Percentiles rank a stretch among this genome's conserved stretches.
phyloP scores from a whole-genome alignment of 2,113 vertebrate genomes.

The Sinocyclocheilus grahami region DNA sequence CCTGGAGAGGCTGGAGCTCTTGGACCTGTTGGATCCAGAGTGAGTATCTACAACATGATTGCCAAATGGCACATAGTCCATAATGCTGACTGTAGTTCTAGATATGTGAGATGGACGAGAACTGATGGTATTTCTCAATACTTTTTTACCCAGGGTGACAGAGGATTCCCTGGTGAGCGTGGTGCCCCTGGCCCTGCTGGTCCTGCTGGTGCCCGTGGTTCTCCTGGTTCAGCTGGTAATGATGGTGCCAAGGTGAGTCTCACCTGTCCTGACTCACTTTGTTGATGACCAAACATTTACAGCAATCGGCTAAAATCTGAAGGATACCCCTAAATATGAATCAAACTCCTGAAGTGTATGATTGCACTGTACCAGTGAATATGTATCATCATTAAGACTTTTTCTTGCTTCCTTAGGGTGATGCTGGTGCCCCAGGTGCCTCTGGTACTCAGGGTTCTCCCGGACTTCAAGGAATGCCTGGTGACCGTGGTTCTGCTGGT shows the following conservation, averaged over 20 bases:
- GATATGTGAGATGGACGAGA: background rate
- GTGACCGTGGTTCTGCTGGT: slow-evolving; percentile 91
- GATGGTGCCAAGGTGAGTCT: slow-evolving; percentile 95
- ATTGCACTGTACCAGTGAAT: background rate
- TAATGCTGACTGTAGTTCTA: background rate
- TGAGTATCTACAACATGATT: slow-evolving; percentile 72
- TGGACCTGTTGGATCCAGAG: slow-evolving; percentile 86
- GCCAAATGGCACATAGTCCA: background rate
- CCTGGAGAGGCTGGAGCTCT: slow-evolving; percentile 87
- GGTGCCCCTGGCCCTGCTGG: slow-evolving; percentile 86
- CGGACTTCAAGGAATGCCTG: slow-evolving; percentile 99
- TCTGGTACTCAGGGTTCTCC: slow-evolving; percentile 88
- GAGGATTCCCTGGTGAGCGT: slow-evolving; percentile 96
- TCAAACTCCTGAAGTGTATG: background rate
- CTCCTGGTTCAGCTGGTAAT: slow-evolving; percentile 89
- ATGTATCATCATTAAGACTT: background rate
- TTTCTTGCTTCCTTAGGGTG: slow-evolving; percentile 78
- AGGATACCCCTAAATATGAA: background rate
- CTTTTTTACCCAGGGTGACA: slow-evolving; percentile 82
- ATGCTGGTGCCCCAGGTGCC: slow-evolving; percentile 85
- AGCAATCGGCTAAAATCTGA: background rate
- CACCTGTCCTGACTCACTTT: background rate
- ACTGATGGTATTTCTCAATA: background rate
- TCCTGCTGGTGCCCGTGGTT: slow-evolving; percentile 86
- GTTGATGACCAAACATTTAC: background rate